These are phyloP conservation scores for Epiperipatus broadwayi DNA, from an alignment of 2,888 invertebrate species.

Conservation along the genomic window DNA sequence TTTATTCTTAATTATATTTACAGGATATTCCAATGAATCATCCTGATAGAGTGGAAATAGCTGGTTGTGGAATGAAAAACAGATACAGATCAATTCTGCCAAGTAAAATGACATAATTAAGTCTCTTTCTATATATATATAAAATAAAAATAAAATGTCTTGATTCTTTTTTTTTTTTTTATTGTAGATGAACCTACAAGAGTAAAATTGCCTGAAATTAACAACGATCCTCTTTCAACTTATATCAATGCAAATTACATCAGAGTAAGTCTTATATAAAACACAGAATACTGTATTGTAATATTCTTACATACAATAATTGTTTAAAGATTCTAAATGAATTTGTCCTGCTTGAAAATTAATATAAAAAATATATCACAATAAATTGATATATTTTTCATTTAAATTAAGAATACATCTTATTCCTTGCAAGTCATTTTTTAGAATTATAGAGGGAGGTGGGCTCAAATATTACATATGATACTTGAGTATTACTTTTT, in stretches of 20 bases:
- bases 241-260: conserved; percentile 90
- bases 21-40: conserved; percentile 69
- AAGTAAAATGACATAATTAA: conserved; percentile 28
- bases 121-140: too few species aligned
- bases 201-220: conserved; percentile 43
- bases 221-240: conserved; percentile 40
- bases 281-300: too few species aligned
- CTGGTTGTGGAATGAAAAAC: conserved; percentile 71
- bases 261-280: conserved; percentile 40
- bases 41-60: conserved; percentile 69
- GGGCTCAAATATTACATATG: too few species aligned
- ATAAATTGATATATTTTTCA: neutral
- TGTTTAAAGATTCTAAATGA: too few species aligned
- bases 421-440: conserved; percentile 11
- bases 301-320: too few species aligned
- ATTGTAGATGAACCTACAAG: conserved; percentile 52
- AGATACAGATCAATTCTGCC: conserved; percentile 73
- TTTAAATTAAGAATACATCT: neutral
- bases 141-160: too few species aligned
- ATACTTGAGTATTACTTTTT: too few species aligned
- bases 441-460: conserved; percentile 17
- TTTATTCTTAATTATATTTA: too few species aligned
- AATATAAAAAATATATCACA: too few species aligned
- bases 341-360: too few species aligned
- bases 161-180: conserved; percentile 10